Conservation (phyloP, 2,113 vertebrate species). For the Atlantisia rogersi region DNA sequence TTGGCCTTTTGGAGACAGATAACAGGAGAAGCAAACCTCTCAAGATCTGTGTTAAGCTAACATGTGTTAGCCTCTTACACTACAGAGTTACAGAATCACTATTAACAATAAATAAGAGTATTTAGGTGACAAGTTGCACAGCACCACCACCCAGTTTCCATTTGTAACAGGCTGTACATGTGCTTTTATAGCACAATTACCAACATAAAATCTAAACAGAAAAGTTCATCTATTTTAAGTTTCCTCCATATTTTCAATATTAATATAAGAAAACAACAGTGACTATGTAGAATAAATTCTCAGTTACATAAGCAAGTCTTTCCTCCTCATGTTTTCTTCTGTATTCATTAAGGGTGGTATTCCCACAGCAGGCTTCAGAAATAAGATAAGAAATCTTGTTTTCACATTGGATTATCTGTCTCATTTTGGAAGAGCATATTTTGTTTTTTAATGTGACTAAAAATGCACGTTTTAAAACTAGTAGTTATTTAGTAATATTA, state of each 20-base stretch:
- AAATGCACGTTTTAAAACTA: not conserved
- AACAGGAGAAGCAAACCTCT: not conserved
- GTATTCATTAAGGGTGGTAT: not conserved
- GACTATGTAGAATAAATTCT: not conserved
- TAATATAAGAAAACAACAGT: not conserved
- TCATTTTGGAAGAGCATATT: not conserved
- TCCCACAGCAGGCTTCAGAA: not conserved
- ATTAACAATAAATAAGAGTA: not conserved
- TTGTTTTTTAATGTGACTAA: not conserved
- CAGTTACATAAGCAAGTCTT: not conserved
- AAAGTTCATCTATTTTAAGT: not conserved
- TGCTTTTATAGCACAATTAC: not conserved
- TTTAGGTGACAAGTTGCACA: not conserved
- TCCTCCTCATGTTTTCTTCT: not conserved
- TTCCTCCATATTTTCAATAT: not conserved
- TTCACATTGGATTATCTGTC: not conserved
- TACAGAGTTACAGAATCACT: not conserved
- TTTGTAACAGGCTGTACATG: not conserved
- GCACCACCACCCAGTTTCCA: not conserved
- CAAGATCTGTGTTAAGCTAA: not conserved
- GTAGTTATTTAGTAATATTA: not conserved
- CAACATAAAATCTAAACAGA: not conserved
- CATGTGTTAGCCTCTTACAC: not conserved
- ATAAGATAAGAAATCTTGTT: not conserved
- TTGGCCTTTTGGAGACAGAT: not conserved